Percentiles rank a stretch among this genome's conserved stretches.
phyloP scores from a whole-genome alignment of 2,113 vertebrate species.

The Limnothrissa miodon region DNA sequence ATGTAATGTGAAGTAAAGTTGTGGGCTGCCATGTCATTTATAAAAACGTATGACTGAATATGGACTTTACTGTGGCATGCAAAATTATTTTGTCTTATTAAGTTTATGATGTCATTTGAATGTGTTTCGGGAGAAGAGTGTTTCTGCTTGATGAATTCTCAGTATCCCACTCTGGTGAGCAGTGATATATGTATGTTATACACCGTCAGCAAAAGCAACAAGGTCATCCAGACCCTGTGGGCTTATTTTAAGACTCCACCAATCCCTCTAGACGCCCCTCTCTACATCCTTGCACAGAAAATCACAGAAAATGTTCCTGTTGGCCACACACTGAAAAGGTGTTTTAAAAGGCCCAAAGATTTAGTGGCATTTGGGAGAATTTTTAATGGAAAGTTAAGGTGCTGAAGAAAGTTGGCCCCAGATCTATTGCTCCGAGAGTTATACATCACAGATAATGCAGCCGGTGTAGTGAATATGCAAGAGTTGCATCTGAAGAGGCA shows the following conservation, averaged over 20 bases:
- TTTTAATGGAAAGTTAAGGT: slow-evolving; percentile 10
- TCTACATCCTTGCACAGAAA: not conserved
- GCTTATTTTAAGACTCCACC: not conserved
- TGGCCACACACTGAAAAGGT: not conserved
- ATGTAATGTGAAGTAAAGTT: not conserved
- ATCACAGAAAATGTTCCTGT: not conserved
- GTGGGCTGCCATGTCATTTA: not conserved
- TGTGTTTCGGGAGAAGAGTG: no score
- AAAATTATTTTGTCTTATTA: not conserved
- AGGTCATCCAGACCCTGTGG: not conserved
- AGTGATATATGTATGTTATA: not conserved
- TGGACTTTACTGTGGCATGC: not conserved
- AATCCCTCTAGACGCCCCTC: no score
- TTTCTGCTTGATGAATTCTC: not conserved
- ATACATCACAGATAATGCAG: not conserved
- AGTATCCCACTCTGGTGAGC: not conserved
- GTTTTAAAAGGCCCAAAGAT: not conserved
- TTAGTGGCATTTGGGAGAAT: not conserved
- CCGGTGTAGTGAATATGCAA: not conserved
- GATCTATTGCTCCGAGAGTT: not conserved
- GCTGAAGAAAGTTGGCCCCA: not conserved
- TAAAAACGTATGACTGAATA: not conserved
- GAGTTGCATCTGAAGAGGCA: not conserved
- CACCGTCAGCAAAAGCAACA: not conserved
- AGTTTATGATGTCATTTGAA: not conserved